Evolutionary conservation across 2,888 invertebrate genomes (phyloP), one percentile per base, ranked within the genome.

Genomic region (Drosophila paramelanica): DNA sequence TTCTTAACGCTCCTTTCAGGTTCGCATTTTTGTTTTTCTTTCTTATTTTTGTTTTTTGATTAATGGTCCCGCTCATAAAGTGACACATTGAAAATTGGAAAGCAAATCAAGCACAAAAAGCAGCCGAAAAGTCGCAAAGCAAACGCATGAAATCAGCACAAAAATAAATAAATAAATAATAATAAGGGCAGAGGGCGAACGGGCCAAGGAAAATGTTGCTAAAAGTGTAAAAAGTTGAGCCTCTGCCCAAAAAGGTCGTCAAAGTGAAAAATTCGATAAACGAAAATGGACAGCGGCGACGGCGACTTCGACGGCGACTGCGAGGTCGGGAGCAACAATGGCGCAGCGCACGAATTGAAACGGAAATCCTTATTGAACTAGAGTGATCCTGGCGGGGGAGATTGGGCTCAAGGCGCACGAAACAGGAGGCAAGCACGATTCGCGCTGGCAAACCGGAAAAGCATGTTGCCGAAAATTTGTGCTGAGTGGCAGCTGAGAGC

Each of bases 291-390:
- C 79, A 77, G 50, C 77, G 57, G 56, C 67, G 38, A 20, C 50
- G n/a, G n/a, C n/a, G 17, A 39, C 53, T 5, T 41, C 33, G 42
- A 20, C 57, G 6, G 47, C 67, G 42, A 25, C 41, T 38, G 36
- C 62, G 46, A 57, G 31, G 20, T 45, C 17, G 52, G 42, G 42
- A 49, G 46, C 47, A 70, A 79, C 73, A 79, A 79, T 73, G 82
- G 65, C 75, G 70, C 72, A 70, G 81, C 67, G 77, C 82, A 89
- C 77, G 88, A 87, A 90, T 89, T 88, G 88, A 88, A 89, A 77
- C 90, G 90, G 90, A 90, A 90, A 90, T 90, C 90, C 90, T 90
- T 89, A 91, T 90, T 90, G 91, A 91, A 90, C 90, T 89, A 84
- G 83, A 78, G 81, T 73, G 79, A 74, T 67, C 65, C 58, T 67